phyloP scores from a whole-genome alignment of 1,140 invertebrate genomes.

The Microvelia longipes region DNA sequence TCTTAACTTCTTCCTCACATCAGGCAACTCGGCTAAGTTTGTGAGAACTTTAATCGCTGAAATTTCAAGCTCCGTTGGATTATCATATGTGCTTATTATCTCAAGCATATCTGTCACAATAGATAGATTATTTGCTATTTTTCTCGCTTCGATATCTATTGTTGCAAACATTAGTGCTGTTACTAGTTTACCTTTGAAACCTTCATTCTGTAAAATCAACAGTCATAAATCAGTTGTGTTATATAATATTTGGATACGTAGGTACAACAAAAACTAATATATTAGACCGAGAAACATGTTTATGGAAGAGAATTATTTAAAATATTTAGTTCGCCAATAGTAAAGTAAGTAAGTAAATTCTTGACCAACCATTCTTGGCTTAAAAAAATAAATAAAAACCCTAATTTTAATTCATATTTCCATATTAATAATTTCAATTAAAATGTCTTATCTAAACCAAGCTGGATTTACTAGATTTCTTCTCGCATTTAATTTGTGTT shows the following conservation, averaged over 20 bases:
- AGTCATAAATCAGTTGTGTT: not conserved
- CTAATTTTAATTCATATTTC: no score
- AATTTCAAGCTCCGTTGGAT: not conserved
- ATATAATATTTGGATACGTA: not conserved
- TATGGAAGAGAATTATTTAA: no score
- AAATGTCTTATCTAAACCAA: no score
- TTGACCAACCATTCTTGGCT: no score
- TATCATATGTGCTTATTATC: not conserved
- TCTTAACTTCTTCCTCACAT: slow-evolving; percentile 2
- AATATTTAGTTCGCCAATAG: no score
- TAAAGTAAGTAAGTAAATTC: no score
- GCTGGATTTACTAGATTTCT: no score
- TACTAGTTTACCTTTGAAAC: not conserved
- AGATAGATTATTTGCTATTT: slow-evolving; percentile 1
- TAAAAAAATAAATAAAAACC: no score
- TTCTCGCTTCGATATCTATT: slow-evolving; percentile 1
- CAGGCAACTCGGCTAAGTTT: slow-evolving; percentile 12
- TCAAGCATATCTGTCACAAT: not conserved
- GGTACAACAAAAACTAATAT: no score
- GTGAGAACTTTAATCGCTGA: slow-evolving; percentile 9
- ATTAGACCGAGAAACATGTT: no score
- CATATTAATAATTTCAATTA: no score
- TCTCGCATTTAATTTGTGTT: no score
- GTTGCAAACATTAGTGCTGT: slow-evolving; percentile 8
- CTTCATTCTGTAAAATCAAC: slow-evolving; percentile 1